Evolutionary conservation across 1,140 invertebrate species (phyloP).

Genomic region (Xylocopa sonorina): DNA sequence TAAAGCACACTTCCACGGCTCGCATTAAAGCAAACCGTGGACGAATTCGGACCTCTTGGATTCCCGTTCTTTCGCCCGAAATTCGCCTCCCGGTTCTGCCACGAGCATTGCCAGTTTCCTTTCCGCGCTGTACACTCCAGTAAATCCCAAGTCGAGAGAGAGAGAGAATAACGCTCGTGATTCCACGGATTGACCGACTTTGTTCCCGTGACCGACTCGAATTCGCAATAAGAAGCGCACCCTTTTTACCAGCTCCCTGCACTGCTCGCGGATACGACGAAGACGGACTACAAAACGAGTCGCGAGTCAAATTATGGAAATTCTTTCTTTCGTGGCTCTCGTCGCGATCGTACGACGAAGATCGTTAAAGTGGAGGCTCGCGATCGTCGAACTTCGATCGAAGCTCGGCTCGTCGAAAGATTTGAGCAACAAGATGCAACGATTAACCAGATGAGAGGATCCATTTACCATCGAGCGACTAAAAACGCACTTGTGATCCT

Average conservation of each 20-base stretch:
- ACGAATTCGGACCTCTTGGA: neutral
- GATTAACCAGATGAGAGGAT: too few species aligned
- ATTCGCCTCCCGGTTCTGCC: neutral
- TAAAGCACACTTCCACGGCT: neutral
- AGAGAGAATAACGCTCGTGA: slow-evolving; percentile 36
- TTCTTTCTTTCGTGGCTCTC: neutral
- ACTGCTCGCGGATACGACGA: neutral
- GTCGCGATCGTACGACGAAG: neutral
- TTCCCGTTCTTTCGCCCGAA: neutral
- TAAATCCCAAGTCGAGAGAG: slow-evolving; percentile 35
- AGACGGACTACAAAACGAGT: slow-evolving; percentile 25
- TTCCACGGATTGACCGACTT: slow-evolving; percentile 53
- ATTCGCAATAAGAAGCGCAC: slow-evolving; percentile 44
- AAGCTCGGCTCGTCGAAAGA: too few species aligned
- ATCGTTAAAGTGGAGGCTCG: too few species aligned
- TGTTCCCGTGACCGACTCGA: slow-evolving; percentile 38
- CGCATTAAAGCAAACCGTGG: neutral
- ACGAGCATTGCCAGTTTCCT: slow-evolving; percentile 21
- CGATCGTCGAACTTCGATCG: too few species aligned
- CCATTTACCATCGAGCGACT: too few species aligned
- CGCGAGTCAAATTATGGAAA: slow-evolving; percentile 5
- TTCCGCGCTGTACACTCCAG: slow-evolving; percentile 27
- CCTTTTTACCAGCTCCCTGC: neutral
- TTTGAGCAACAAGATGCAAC: too few species aligned
- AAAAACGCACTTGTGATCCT: slow-evolving; percentile 23